Conservation (phyloP, 1,140 invertebrate genomes). For the Maniola jurtina region DNA sequence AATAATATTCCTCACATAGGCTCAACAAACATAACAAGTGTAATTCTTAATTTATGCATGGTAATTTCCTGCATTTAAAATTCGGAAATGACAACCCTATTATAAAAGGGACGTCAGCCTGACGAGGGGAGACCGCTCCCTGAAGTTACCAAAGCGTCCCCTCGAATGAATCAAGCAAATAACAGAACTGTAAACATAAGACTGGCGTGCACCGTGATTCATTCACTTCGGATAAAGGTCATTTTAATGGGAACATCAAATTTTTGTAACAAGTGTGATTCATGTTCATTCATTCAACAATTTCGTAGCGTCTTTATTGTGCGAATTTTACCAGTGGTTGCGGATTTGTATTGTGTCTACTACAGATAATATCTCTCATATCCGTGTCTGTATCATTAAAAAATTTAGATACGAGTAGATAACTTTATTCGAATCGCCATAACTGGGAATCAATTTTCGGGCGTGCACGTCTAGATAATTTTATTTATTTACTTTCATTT, state of each 20-base stretch:
- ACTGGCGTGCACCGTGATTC: slow-evolving; percentile 36
- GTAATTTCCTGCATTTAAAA: not conserved
- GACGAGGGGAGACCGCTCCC: slow-evolving; percentile 31
- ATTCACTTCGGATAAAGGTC: slow-evolving; percentile 42
- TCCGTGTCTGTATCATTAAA: no score
- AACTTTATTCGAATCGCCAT: no score
- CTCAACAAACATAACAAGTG: not conserved
- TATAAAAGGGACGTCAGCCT: slow-evolving; percentile 13
- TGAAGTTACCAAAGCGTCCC: slow-evolving; percentile 27
- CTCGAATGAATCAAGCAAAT: slow-evolving; percentile 41
- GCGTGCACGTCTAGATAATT: no score
- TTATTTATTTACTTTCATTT: no score
- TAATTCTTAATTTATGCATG: not conserved
- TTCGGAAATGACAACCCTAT: slow-evolving; percentile 6
- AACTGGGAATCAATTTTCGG: no score
- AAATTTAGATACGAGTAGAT: no score
- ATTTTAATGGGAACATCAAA: slow-evolving; percentile 41
- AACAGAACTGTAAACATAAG: slow-evolving; percentile 41
- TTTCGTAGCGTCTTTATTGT: slow-evolving; percentile 2
- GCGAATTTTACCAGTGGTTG: not conserved
- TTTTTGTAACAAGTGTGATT: slow-evolving; percentile 38
- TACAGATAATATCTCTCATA: not conserved
- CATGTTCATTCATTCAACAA: slow-evolving; percentile 38
- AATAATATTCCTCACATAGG: no score
- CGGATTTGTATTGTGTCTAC: not conserved